Conservation (phyloP, 92 coral and sea anemone genomes). For the Parazoanthus darwini region DNA sequence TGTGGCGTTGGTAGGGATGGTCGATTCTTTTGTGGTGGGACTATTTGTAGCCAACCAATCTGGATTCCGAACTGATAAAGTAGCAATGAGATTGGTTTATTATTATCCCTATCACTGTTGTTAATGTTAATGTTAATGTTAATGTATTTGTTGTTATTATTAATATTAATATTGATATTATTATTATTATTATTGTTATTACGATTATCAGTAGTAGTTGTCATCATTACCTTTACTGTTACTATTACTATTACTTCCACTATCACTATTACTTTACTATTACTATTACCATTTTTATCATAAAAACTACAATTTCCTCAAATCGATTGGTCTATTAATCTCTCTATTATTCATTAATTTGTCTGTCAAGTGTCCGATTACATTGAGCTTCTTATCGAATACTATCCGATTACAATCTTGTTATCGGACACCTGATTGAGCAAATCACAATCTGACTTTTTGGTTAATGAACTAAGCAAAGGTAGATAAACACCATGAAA, state of each 20-base stretch:
- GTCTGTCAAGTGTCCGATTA: too few species aligned
- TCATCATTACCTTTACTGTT: neutral
- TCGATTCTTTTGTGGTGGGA: neutral
- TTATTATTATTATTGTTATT: neutral
- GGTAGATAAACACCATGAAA: too few species aligned
- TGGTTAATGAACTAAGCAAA: too few species aligned
- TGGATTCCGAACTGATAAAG: constrained; percentile 2
- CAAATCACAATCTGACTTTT: too few species aligned
- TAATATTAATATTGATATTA: neutral
- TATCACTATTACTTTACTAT: neutral
- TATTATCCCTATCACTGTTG: neutral
- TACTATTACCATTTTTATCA: too few species aligned
- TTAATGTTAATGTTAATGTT: neutral
- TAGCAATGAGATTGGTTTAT: neutral
- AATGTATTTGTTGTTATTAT: neutral
- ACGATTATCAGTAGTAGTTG: neutral
- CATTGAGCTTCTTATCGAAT: too few species aligned
- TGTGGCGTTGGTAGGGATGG: neutral
- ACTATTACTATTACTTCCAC: neutral
- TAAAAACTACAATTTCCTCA: too few species aligned
- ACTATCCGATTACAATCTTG: too few species aligned
- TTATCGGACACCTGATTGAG: too few species aligned
- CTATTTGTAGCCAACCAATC: neutral
- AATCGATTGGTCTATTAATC: neutral
- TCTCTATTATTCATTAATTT: neutral